phyloP scores from a whole-genome alignment of 1,140 invertebrate species.

The Monochamus saltuarius region DNA sequence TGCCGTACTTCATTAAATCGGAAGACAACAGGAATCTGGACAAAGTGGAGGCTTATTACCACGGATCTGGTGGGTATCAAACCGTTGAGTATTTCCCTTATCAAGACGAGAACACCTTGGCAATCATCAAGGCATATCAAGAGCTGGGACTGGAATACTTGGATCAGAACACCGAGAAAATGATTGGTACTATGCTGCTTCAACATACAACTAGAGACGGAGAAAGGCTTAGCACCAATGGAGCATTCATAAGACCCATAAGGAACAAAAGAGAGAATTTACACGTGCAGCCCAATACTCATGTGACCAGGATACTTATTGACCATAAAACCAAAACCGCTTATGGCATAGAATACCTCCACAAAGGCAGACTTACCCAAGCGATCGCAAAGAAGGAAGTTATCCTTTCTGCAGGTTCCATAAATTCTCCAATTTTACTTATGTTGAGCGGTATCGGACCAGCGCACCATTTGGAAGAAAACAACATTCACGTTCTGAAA shows the following conservation, averaged over 20 bases:
- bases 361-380: slow-evolving; percentile 52
- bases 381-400: slow-evolving; percentile 67
- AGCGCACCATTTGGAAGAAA: slow-evolving; percentile 58
- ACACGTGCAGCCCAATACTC: slow-evolving; percentile 65
- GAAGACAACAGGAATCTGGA: slow-evolving; percentile 56
- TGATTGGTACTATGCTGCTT: slow-evolving; percentile 61
- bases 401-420: slow-evolving; percentile 68
- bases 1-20: slow-evolving; percentile 58
- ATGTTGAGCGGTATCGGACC: slow-evolving; percentile 78
- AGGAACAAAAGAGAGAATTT: slow-evolving; percentile 70
- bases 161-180: slow-evolving; percentile 59
- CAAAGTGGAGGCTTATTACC: slow-evolving; percentile 56
- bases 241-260: slow-evolving; percentile 72
- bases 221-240: slow-evolving; percentile 68
- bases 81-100: slow-evolving; percentile 65
- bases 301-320: slow-evolving; percentile 72
- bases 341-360: slow-evolving; percentile 66
- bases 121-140: slow-evolving; percentile 60
- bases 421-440: slow-evolving; percentile 72
- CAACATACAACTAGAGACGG: slow-evolving; percentile 64
- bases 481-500: slow-evolving; percentile 61
- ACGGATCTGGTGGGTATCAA: slow-evolving; percentile 60
- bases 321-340: slow-evolving; percentile 68
- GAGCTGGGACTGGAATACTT: slow-evolving; percentile 59
- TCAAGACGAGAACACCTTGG: slow-evolving; percentile 57